Conservation (phyloP, 37 sponge, comb jelly and placozoan genomes). For the Cladorhizidae sp. region DNA sequence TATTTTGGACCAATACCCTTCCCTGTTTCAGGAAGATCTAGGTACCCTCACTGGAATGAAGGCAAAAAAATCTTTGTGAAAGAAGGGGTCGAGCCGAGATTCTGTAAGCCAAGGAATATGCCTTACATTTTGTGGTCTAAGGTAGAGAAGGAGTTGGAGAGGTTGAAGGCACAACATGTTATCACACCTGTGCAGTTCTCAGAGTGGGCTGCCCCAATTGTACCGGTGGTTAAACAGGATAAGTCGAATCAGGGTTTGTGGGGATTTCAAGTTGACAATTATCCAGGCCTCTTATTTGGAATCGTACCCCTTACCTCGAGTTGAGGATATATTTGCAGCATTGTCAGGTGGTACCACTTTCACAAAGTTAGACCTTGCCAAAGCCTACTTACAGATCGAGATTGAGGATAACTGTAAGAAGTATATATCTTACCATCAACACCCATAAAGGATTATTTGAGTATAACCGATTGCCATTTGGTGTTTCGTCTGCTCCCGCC, state of each 20-base stretch:
- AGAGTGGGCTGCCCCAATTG: neutral
- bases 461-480: no score
- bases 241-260: neutral
- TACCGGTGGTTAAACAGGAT: neutral
- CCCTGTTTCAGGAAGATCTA: neutral
- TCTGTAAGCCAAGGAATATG: neutral
- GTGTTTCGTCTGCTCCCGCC: neutral
- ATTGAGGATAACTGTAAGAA: neutral
- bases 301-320: neutral
- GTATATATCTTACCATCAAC: neutral
- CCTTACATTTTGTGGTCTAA: neutral
- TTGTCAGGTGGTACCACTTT: neutral
- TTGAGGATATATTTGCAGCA: neutral
- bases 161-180: neutral
- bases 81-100: neutral
- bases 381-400: neutral
- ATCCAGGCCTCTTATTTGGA: neutral
- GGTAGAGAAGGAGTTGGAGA: neutral
- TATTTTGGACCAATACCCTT: neutral
- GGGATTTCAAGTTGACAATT: neutral
- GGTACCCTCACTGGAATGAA: neutral
- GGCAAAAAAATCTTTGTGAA: neutral
- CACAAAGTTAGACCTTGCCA: neutral
- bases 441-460: no score
- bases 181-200: neutral